Evolutionary conservation across 2,888 invertebrate genomes (phyloP).

Genomic region (Anodontia alba): DNA sequence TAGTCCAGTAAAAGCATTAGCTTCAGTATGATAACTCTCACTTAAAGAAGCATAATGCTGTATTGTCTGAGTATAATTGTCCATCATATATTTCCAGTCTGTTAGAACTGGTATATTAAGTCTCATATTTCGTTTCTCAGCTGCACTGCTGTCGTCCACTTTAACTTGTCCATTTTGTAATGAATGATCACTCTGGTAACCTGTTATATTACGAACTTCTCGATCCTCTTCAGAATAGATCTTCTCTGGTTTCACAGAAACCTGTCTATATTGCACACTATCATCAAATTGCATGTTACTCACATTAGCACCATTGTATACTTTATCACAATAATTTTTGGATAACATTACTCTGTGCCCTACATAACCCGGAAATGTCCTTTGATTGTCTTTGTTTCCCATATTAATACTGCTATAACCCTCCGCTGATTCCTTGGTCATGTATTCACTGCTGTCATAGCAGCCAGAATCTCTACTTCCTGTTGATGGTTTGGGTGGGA

Average conservation of each 20-base stretch:
- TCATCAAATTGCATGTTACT: constrained; percentile 4
- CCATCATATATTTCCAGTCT: constrained; percentile 56
- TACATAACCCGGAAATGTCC: constrained; percentile 14
- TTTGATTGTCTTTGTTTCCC: constrained; percentile 52
- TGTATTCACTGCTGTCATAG: constrained; percentile 82
- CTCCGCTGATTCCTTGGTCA: constrained; percentile 65
- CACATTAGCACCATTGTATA: constrained; percentile 49
- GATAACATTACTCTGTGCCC: constrained; percentile 14
- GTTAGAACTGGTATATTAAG: constrained; percentile 59
- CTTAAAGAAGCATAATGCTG: constrained; percentile 57
- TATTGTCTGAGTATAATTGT: constrained; percentile 64
- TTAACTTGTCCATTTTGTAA: constrained; percentile 12
- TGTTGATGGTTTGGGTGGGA: constrained; percentile 60
- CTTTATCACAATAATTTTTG: constrained; percentile 27
- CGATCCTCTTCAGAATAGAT: constrained; percentile 76
- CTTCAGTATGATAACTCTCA: constrained; percentile 50
- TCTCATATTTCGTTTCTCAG: constrained; percentile 47
- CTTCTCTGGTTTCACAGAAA: constrained; percentile 43
- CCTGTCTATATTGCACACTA: constrained; percentile 24
- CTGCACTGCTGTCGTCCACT: constrained; percentile 32
- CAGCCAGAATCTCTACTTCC: constrained; percentile 84
- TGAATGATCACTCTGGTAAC: constrained; percentile 44
- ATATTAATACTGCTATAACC: constrained; percentile 42
- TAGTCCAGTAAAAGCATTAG: not conserved
- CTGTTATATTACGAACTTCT: constrained; percentile 76